Base-by-base conservation (phyloP, 2,113 vertebrate genomes). In the Peromyscus maniculatus region DNA sequence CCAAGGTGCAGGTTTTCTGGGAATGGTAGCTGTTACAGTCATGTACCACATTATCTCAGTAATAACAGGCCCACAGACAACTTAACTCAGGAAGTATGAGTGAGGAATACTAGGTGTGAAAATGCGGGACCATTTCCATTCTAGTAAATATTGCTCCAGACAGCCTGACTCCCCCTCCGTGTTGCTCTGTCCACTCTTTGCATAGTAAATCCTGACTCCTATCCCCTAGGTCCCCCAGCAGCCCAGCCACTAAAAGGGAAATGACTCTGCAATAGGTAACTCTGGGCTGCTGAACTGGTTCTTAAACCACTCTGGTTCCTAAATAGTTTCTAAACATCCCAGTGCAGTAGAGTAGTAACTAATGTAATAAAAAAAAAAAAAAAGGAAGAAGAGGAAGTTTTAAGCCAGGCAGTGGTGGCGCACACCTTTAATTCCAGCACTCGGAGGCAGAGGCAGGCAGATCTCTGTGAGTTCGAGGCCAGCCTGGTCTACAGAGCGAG, bases 311-410 rank as follows among this genome's bases (percentile, higher is more conserved):
- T 39, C 11, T 72, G 33, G 52, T 82, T 4, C 11, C 82, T 86
- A 52, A 79, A 12, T 66, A 36, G 78, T 88, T 87, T 79, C n/a
- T 91, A 84, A 64, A 75, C 80, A 49, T 66, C 49, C 74, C 92
- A 93, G 43, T 79, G 22, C 5, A 62, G 16, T 66, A 64, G 57
- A 82, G 16, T 82, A 91, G 43, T 78, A 74, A 92, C 10, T 3
- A 62, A 19, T 69, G 1, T 77, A 87, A 87, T 52, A 9, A 9
- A 9, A 52, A 52, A 52, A 52, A 52, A 43, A 52, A 52, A 10
- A 52, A 52, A 52, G 10, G 52, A 52, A 52, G 52, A 52, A 52
- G 52, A 52, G 9, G 52, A 52, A 52, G 52, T 52, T 11, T 52
- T 52, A 52, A 52, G 52, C 52, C 52, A 9, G 52, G 52, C 52